A percentile compares a stretch with the other conserved stretches of the same genome.
phyloP scores from a whole-genome alignment of 2,888 invertebrate species.

The Isoperla grammatica region DNA sequence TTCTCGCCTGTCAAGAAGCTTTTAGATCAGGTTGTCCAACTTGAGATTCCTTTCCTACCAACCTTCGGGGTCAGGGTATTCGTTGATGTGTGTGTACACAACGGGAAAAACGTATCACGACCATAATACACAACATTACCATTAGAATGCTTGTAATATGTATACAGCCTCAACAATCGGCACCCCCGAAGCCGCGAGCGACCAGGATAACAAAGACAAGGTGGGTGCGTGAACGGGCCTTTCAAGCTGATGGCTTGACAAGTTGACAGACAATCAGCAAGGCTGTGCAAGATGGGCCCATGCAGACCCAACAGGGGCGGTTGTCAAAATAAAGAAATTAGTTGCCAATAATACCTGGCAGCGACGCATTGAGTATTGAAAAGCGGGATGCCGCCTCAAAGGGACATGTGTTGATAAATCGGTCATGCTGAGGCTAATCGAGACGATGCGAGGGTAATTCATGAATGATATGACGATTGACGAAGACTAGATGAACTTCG shows the following conservation, averaged over 20 bases:
- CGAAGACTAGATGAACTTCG: too few species aligned
- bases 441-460: too few species aligned
- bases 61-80: neutral
- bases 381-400: too few species aligned
- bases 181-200: slow-evolving; percentile 3
- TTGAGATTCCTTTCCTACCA: slow-evolving; percentile 7
- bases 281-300: too few species aligned
- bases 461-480: too few species aligned
- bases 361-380: too few species aligned
- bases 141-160: slow-evolving; percentile 24
- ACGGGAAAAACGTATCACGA: slow-evolving; percentile 14
- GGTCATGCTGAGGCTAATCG: too few species aligned
- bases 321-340: too few species aligned
- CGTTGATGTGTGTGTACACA: slow-evolving; percentile 9
- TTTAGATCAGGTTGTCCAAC: slow-evolving; percentile 4
- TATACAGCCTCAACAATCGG: slow-evolving; percentile 7
- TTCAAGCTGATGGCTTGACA: neutral
- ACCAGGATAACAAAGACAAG: neutral
- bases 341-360: too few species aligned
- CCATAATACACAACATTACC: slow-evolving; percentile 19
- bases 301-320: too few species aligned
- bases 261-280: too few species aligned
- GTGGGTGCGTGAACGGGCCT: neutral
- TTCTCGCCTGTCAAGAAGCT: slow-evolving; percentile 17
- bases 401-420: too few species aligned